Base-by-base conservation (phyloP, 2,113 vertebrate genomes). In the Callocephalon fimbriatum region DNA sequence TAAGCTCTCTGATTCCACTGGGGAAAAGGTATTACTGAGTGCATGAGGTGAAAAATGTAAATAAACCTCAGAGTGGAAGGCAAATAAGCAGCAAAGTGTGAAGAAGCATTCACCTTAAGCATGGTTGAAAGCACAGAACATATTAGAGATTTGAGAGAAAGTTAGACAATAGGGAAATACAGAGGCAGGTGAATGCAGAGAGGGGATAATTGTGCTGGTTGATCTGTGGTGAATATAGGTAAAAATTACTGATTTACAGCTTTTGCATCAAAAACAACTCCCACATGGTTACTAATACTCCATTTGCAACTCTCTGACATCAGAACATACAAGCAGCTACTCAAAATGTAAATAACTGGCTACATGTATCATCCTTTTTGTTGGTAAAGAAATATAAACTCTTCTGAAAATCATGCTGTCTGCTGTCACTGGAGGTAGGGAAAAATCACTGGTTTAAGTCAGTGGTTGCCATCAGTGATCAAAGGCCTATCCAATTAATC, bases 1-100 rank as follows among this genome's bases (percentile, higher is more conserved):
- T 85, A 94, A 82, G 47, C 7, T 58, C n/a, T 58, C 38, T 40
- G 61, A 72, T 89, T 96, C 78, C 58, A 70, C 19, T 70, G 79
- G 50, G 53, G 54, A 72, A 96, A 93, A 92, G 37, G 9, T 67
- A 88, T 63, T 90, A 92, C 78, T 90, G 67, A 71, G 53, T 81
- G 54, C 42, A 86, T 21, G 47, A 70, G 47, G 50, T 88, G 66
- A 96, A 96, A 94, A 95, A 80, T 84, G 45, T 62, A 79, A 94
- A 96, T 50, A 91, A 95, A 31, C 29, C 12, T 81, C 12, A 65
- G 38, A 86, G 37, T 87, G 32, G 59, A 96, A 88, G 20, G 48
- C 35, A 93, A 67, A n/a, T 59, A 88, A 94, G 25, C 4, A 0
- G 18, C 38, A 77, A 81, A 92, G 20, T 86, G 72, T 92, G 82